Percentiles rank a stretch among this genome's conserved stretches.
These are phyloP conservation scores for Tupaia chinensis DNA, from an alignment of 2,113 vertebrate species.

Conservation along the genomic window DNA sequence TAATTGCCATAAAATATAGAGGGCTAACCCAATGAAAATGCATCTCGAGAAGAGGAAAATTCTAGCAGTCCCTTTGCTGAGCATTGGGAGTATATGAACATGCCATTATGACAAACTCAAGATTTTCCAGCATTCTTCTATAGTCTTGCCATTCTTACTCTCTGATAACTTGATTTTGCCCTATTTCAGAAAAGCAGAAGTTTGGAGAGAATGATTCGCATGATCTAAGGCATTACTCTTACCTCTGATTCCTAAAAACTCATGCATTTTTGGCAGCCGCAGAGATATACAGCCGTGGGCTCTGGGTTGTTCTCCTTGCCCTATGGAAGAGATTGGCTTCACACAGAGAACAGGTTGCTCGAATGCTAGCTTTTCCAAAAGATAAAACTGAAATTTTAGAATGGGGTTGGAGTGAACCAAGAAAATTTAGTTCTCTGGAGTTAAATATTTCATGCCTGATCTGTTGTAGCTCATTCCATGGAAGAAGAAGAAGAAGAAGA, in stretches of 20 bases:
- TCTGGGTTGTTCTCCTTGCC: not conserved
- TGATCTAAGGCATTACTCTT: not conserved
- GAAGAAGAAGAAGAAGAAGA: constrained; percentile 30
- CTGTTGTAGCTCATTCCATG: constrained; percentile 22
- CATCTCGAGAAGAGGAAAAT: not conserved
- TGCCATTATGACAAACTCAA: not conserved
- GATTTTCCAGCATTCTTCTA: not conserved
- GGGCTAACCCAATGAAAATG: not conserved
- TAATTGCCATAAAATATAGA: constrained; percentile 15
- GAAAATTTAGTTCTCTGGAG: not conserved
- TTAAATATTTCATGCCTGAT: constrained; percentile 73
- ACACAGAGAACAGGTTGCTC: constrained; percentile 15
- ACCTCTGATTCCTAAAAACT: constrained; percentile 5
- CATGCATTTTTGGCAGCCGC: not conserved
- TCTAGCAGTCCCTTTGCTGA: not conserved
- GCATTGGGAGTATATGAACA: not conserved
- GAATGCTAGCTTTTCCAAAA: constrained; percentile 13
- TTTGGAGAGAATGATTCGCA: not conserved
- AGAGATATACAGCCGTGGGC: not conserved
- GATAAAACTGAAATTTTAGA: not conserved
- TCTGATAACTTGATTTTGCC: not conserved
- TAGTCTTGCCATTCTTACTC: not conserved
- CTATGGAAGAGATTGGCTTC: not conserved
- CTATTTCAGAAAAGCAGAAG: not conserved
- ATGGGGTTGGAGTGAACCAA: not conserved